These are phyloP conservation scores for Periophthalmus modestus DNA, from an alignment of 2,113 vertebrate genomes.

Conservation along the genomic window DNA sequence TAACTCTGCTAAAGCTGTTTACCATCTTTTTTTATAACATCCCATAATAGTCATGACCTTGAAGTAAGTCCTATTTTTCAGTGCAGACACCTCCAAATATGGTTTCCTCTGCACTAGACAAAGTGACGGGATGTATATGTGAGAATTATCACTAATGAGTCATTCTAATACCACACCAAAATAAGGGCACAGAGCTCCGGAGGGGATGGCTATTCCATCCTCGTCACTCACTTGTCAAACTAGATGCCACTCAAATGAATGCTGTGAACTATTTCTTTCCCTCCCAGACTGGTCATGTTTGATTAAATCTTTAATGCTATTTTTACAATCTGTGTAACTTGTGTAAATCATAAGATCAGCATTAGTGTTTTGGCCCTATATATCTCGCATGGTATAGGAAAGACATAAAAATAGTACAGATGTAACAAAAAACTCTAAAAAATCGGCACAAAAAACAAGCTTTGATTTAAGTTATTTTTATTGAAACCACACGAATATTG, in stretches of 20 bases:
- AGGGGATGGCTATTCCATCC: conserved; percentile 57
- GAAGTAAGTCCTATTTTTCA: conserved; percentile 4
- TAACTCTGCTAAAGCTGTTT: conserved; percentile 17
- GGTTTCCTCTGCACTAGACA: conserved; percentile 18
- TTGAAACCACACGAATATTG: too few species aligned
- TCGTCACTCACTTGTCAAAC: conserved; percentile 55
- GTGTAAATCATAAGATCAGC: background rate
- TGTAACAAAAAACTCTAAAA: too few species aligned
- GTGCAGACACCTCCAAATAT: conserved; percentile 5
- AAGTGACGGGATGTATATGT: conserved; percentile 33
- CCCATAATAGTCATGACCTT: conserved; percentile 18
- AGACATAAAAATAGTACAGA: too few species aligned
- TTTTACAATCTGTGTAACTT: conserved; percentile 9
- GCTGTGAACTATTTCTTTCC: conserved; percentile 9
- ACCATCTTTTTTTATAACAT: conserved; percentile 11
- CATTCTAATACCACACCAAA: conserved; percentile 47
- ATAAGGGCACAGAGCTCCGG: conserved; percentile 64
- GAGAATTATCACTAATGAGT: conserved; percentile 54
- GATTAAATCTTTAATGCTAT: conserved; percentile 45
- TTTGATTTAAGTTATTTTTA: too few species aligned
- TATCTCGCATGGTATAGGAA: background rate
- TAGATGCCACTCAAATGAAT: conserved; percentile 61
- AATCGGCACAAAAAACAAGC: too few species aligned
- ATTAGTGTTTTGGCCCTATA: too few species aligned
- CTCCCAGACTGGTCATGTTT: conserved; percentile 43